These are phyloP conservation scores for Halyomorpha halys DNA, from an alignment of 1,140 invertebrate genomes.

Conservation along the genomic window DNA sequence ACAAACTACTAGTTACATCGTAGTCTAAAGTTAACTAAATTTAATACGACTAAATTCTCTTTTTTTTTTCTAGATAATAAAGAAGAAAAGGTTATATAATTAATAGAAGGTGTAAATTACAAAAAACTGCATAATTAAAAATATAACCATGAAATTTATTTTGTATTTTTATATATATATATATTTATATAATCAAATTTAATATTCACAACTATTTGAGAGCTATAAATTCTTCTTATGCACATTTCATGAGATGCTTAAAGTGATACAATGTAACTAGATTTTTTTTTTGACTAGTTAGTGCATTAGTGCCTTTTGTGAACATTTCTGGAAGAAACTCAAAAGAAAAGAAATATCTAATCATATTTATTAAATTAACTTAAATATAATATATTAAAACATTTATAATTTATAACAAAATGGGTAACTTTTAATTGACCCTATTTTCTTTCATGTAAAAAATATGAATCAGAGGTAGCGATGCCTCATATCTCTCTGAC, in stretches of 20 bases:
- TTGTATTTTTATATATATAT: conserved; percentile 1
- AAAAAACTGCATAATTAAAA: neutral
- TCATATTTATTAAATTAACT: conserved; percentile 7
- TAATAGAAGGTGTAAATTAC: too few species aligned
- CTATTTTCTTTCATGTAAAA: conserved; percentile 10
- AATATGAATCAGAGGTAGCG: conserved; percentile 12
- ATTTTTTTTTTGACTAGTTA: conserved; percentile 10
- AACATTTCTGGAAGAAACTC: conserved; percentile 15
- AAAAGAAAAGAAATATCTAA: conserved; percentile 14
- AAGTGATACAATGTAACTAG: conserved; percentile 14
- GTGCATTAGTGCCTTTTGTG: conserved; percentile 19
- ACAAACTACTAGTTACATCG: too few species aligned
- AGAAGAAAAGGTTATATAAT: too few species aligned
- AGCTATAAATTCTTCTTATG: conserved; percentile 12
- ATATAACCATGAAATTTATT: neutral
- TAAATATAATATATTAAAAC: conserved; percentile 7
- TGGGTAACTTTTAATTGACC: conserved; percentile 25
- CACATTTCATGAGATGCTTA: conserved; percentile 13
- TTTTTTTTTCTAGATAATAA: too few species aligned
- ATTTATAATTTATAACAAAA: conserved; percentile 18
- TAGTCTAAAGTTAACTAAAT: too few species aligned
- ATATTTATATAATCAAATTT: conserved; percentile 15
- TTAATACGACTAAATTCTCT: too few species aligned
- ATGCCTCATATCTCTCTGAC: neutral
- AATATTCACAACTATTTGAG: neutral